A percentile compares a stretch with the other conserved stretches of the same genome.
phyloP scores from a whole-genome alignment of 2,797 vertebrate genomes.

The Xiphorhynchus erythropygius region DNA sequence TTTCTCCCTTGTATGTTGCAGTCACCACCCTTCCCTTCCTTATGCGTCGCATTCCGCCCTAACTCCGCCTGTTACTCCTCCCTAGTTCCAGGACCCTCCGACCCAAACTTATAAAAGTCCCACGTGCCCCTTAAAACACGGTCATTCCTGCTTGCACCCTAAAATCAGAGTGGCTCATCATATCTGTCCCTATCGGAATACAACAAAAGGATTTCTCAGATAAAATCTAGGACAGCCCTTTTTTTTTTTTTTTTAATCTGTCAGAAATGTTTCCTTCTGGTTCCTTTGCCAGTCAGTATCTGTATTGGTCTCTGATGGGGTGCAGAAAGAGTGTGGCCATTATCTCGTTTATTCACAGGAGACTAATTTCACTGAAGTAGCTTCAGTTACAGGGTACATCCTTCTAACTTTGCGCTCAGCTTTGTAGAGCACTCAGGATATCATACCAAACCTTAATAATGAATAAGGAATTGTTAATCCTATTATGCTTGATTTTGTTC shows the following conservation, averaged over 20 bases:
- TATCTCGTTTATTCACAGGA: accelerated
- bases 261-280: neutral
- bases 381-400: neutral
- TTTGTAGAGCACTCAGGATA: neutral
- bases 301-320: neutral
- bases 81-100: too few relatives aligned
- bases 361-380: neutral
- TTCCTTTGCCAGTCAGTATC: neutral
- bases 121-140: too few relatives aligned
- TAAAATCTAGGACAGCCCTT: neutral
- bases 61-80: too few relatives aligned
- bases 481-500: neutral
- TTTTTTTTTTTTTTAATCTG: too few relatives aligned
- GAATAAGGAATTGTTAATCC: neutral
- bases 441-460: neutral
- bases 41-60: too few relatives aligned
- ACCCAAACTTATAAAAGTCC: too few relatives aligned
- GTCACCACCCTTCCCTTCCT: too few relatives aligned
- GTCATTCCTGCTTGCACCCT: too few relatives aligned
- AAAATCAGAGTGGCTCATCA: too few relatives aligned
- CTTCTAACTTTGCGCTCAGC: neutral
- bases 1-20: too few relatives aligned
- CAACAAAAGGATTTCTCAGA: neutral
- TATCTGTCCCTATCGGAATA: too few relatives aligned
- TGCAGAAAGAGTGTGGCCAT: neutral